Evolutionary conservation across 2,113 vertebrate species (phyloP).

Genomic region (Xerus inauris): DNA sequence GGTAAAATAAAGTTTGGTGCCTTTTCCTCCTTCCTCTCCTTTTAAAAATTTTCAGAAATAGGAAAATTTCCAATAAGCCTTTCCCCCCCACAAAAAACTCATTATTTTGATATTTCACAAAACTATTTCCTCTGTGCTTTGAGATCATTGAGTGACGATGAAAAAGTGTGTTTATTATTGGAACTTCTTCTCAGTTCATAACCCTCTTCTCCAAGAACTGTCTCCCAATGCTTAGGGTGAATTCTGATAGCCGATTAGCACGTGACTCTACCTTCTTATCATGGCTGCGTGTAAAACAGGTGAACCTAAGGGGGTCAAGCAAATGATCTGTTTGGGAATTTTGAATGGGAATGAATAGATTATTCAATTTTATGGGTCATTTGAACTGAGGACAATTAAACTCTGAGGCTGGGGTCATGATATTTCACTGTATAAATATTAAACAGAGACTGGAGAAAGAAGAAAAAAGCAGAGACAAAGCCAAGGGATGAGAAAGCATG

Average conservation of each 20-base stretch:
- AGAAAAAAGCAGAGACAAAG: neutral
- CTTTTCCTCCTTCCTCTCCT: neutral
- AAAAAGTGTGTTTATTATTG: neutral
- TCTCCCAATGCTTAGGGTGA: neutral
- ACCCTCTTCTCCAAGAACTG: neutral
- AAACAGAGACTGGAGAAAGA: neutral
- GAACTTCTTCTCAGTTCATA: neutral
- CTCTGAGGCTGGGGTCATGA: neutral
- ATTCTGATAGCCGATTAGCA: neutral
- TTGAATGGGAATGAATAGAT: constrained; percentile 5
- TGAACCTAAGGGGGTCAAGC: neutral
- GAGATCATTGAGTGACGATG: neutral
- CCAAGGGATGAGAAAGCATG: neutral
- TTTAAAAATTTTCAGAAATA: constrained; percentile 26
- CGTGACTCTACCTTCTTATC: neutral
- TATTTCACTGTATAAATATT: neutral
- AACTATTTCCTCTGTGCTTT: neutral
- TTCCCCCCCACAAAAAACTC: neutral
- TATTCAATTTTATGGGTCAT: constrained; percentile 12
- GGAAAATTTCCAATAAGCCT: neutral
- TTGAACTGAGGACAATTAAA: constrained; percentile 4
- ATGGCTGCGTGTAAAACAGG: neutral
- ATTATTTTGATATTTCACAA: constrained; percentile 29
- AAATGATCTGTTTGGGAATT: constrained; percentile 1
- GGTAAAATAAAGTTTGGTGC: neutral